phyloP scores from a whole-genome alignment of 2,888 invertebrate species.

The Standfussiana lucernea region DNA sequence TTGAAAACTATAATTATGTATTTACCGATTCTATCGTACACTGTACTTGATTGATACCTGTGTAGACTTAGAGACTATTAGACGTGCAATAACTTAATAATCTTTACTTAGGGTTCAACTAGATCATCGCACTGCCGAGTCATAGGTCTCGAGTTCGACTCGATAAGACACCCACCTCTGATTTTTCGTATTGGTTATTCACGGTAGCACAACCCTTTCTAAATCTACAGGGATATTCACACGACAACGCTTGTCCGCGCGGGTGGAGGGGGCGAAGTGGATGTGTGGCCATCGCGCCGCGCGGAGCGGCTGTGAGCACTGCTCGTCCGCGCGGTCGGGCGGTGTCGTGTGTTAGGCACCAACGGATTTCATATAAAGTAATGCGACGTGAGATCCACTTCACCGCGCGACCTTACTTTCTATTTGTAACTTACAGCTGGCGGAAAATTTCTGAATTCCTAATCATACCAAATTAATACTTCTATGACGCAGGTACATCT shows the following conservation, averaged over 20 bases:
- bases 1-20: constrained; percentile 64
- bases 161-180: too few relatives aligned
- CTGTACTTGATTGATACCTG: constrained; percentile 63
- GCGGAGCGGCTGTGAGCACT: too few relatives aligned
- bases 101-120: not conserved
- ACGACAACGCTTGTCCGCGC: not conserved
- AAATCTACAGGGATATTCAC: not conserved
- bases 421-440: not conserved
- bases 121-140: too few relatives aligned
- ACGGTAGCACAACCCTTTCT: not conserved
- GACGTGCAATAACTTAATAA: constrained; percentile 8
- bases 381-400: too few relatives aligned
- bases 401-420: too few relatives aligned
- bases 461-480: not conserved
- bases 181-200: too few relatives aligned
- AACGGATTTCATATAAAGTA: not conserved
- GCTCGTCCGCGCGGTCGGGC: too few relatives aligned
- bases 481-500: constrained; percentile 4
- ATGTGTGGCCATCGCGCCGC: too few relatives aligned
- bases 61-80: constrained; percentile 37
- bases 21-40: constrained; percentile 59
- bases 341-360: too few relatives aligned
- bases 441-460: not conserved
- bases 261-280: not conserved
- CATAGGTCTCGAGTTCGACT: too few relatives aligned